Percentiles rank a stretch among this genome's conserved stretches.
Evolutionary conservation across 2,888 invertebrate species (phyloP).

Genomic region (Hipparchia sbordonii): DNA sequence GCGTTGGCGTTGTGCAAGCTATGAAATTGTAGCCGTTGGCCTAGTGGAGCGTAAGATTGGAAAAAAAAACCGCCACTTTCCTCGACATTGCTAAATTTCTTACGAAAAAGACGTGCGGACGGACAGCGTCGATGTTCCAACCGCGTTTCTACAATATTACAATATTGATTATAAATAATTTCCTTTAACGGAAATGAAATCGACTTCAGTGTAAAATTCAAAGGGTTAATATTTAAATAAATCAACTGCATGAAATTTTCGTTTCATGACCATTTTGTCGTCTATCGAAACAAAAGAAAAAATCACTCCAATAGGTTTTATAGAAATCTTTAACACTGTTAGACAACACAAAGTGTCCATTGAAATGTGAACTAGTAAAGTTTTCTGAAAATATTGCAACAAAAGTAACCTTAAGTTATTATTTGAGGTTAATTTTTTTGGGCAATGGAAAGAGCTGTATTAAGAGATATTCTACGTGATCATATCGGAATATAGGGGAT

Average conservation of each 20-base stretch:
- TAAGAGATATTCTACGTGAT: too few species aligned
- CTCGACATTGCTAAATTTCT: slow-evolving; percentile 67
- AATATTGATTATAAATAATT: not conserved
- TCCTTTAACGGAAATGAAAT: not conserved
- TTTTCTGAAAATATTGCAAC: not conserved
- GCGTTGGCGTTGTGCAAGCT: slow-evolving; percentile 67
- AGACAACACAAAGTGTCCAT: too few species aligned
- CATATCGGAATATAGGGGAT: too few species aligned
- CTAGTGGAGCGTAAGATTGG: slow-evolving; percentile 80
- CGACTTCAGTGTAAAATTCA: not conserved
- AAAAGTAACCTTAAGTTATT: not conserved
- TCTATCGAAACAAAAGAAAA: not conserved
- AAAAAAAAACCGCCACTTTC: slow-evolving; percentile 75
- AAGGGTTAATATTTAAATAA: not conserved
- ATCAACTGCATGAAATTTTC: not conserved
- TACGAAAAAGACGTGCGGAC: slow-evolving; percentile 57
- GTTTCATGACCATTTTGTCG: not conserved
- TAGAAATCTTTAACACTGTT: too few species aligned
- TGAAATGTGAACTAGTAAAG: not conserved
- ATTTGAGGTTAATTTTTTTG: too few species aligned
- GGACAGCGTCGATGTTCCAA: not conserved
- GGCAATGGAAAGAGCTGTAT: too few species aligned
- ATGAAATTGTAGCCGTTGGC: slow-evolving; percentile 72
- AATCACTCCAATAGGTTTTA: too few species aligned
- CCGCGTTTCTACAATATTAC: not conserved